Conservation (phyloP, 2,888 invertebrate species). For the Caenorhabditis wallacei region DNA sequence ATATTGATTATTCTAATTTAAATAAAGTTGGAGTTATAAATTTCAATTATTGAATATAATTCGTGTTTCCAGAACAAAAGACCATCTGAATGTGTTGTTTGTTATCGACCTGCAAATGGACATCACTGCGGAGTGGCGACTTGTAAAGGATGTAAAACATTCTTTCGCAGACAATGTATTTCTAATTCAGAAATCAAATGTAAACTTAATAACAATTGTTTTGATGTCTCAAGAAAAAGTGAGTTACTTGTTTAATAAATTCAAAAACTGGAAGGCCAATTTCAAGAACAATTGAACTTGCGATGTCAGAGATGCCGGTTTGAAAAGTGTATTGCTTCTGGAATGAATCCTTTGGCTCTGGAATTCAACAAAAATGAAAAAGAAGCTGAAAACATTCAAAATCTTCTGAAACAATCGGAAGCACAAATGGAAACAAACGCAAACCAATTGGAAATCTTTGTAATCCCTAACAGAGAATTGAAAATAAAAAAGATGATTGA, state of each 20-base stretch:
- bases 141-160: conserved; percentile 67
- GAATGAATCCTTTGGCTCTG: conserved; percentile 33
- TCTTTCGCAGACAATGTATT: conserved; percentile 49
- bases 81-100: conserved; percentile 22
- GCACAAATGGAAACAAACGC: too few relatives aligned
- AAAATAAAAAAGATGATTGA: too few relatives aligned
- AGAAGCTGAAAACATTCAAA: conserved; percentile 29
- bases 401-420: background rate
- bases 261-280: too few relatives aligned
- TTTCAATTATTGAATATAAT: background rate
- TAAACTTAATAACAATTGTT: conserved; percentile 41
- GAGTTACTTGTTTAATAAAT: background rate
- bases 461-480: too few relatives aligned
- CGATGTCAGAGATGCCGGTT: conserved; percentile 54
- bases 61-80: background rate
- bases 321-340: conserved; percentile 43
- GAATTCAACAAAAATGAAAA: conserved; percentile 49
- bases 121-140: conserved; percentile 69
- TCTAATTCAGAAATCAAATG: conserved; percentile 24
- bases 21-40: too few relatives aligned
- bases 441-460: too few relatives aligned
- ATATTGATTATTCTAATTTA: too few relatives aligned
- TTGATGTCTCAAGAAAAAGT: conserved; percentile 36
- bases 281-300: conserved; percentile 24
- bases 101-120: conserved; percentile 65